phyloP scores from a whole-genome alignment of 2,797 vertebrate genomes.

The Takifugu rubripes region DNA sequence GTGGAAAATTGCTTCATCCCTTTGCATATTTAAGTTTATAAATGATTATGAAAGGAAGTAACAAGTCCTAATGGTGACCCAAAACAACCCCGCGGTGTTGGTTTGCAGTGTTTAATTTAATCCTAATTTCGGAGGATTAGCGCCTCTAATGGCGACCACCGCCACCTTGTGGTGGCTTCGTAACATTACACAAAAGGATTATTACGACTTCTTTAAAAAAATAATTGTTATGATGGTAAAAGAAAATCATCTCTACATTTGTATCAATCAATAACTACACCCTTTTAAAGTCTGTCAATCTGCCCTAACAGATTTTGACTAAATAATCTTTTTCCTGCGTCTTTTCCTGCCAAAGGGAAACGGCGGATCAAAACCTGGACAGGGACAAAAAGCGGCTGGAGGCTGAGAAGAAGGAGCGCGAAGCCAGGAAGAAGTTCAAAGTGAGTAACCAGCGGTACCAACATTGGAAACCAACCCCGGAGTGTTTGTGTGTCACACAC shows the following conservation, averaged over 20 bases:
- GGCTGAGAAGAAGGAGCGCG: constrained; percentile 87
- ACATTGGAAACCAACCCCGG: neutral
- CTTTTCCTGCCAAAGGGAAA: constrained; percentile 44
- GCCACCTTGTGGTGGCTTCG: constrained; percentile 32
- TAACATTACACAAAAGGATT: constrained; percentile 6
- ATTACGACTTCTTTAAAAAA: no score
- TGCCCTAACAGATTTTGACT: neutral
- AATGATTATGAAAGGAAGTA: no score
- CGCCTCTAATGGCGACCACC: neutral
- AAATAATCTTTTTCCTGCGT: neutral
- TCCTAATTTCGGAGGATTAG: neutral
- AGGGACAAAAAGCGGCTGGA: constrained; percentile 84
- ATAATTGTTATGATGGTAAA: no score
- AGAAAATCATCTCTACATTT: no score
- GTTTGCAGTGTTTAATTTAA: neutral
- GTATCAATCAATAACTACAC: no score
- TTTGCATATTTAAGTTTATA: no score
- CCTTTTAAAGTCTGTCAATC: neutral
- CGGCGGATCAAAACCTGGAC: constrained; percentile 69
- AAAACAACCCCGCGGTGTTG: no score
- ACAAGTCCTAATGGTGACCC: no score
- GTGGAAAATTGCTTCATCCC: constrained; percentile 59
- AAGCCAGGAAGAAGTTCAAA: constrained; percentile 90
- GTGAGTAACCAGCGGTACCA: constrained; percentile 64
- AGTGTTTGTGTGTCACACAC: neutral